Evolutionary conservation across 2,797 vertebrate genomes (phyloP).

Genomic region (Caiman crocodilus): DNA sequence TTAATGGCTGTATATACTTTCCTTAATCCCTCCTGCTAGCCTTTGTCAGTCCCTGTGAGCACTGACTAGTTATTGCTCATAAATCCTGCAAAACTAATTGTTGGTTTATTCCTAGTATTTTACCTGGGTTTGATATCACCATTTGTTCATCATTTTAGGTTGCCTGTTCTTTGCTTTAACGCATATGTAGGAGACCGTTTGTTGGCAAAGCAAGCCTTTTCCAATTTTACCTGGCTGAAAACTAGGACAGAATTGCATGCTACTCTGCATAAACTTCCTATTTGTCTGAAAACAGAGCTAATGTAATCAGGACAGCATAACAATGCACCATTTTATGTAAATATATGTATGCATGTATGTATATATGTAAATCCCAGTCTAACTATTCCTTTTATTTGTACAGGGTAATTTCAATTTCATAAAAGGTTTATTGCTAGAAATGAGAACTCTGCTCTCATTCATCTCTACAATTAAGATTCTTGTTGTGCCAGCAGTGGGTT

Average conservation of each 20-base stretch:
- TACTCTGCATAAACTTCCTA: background rate
- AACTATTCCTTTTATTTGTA: conserved; percentile 74
- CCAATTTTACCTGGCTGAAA: background rate
- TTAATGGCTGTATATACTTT: background rate
- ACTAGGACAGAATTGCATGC: conserved; percentile 34
- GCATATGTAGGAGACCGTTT: background rate
- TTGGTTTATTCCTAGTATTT: conserved; percentile 2
- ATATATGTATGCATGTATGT: background rate
- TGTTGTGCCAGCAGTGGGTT: conserved; percentile 55
- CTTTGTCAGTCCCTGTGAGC: background rate
- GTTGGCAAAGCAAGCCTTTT: conserved; percentile 49
- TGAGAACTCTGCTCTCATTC: conserved; percentile 73
- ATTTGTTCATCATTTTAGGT: conserved; percentile 6
- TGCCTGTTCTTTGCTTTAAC: rapidly evolving
- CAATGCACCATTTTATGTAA: conserved; percentile 66
- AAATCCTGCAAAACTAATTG: background rate
- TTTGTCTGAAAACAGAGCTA: conserved; percentile 50
- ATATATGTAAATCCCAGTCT: conserved; percentile 35
- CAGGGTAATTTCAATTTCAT: conserved; percentile 77
- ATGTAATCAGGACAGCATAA: conserved; percentile 66
- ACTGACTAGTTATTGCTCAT: background rate
- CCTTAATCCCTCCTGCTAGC: background rate
- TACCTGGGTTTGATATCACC: background rate
- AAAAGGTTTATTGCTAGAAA: conserved; percentile 79
- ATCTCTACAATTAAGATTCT: conserved; percentile 74